A percentile compares a stretch with the other conserved stretches of the same genome.
Conservation (phyloP, 2,888 invertebrate species). For the Parthenolecanium corni region DNA sequence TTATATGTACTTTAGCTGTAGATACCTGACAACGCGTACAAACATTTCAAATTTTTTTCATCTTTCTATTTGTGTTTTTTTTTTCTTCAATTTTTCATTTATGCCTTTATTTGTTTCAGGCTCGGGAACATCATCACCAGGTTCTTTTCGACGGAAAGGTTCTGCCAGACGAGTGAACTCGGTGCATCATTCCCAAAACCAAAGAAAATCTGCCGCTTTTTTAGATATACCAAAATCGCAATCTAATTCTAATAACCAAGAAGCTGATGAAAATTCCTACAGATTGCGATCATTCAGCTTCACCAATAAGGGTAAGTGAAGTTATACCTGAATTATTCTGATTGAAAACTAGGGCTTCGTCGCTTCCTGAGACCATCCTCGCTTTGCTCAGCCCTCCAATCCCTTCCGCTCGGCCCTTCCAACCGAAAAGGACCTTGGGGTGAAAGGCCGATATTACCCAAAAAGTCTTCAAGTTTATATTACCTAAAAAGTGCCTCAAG, state of each 20-base stretch:
- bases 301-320: conserved; percentile 31
- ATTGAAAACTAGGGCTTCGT: neutral
- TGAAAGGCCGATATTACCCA: no score
- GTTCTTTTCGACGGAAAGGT: conserved; percentile 42
- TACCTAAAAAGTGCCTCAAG: no score
- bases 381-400: neutral
- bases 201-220: conserved; percentile 32
- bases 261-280: conserved; percentile 32
- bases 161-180: conserved; percentile 41
- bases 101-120: conserved; percentile 47
- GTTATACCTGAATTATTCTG: neutral
- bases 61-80: no score
- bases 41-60: no score
- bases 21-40: no score
- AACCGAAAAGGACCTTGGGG: no score
- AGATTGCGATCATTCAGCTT: conserved; percentile 32
- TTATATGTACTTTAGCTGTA: no score
- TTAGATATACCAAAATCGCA: conserved; percentile 35
- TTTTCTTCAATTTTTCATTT: neutral
- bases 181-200: conserved; percentile 39
- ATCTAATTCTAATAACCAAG: conserved; percentile 32
- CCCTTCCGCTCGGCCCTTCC: no score
- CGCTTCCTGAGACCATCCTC: neutral
- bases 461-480: no score
- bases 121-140: conserved; percentile 52